These are phyloP conservation scores for Ferdinandea cuprea DNA, from an alignment of 2,888 invertebrate species.

Conservation along the genomic window DNA sequence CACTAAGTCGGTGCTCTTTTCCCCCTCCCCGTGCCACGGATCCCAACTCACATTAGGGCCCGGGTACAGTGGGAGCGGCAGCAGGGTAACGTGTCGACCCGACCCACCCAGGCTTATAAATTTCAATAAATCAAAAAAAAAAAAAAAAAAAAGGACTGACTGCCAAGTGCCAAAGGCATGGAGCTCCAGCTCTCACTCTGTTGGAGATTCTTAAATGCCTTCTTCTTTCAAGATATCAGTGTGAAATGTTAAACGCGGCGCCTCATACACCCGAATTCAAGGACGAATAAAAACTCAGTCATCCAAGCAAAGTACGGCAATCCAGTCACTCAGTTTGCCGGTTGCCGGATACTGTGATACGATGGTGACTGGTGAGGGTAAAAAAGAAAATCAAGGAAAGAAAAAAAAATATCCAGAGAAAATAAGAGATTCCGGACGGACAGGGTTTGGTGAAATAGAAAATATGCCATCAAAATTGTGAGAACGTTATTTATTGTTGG, in stretches of 20 bases:
- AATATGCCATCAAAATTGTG: slow-evolving; percentile 60
- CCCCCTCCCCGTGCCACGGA: slow-evolving; percentile 44
- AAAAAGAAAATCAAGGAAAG: slow-evolving; percentile 1
- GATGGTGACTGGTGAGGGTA: neutral
- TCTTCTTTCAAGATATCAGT: slow-evolving; percentile 43
- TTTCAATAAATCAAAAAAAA: slow-evolving; percentile 68
- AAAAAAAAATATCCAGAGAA: slow-evolving; percentile 13
- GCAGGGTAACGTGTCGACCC: neutral
- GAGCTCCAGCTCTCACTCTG: slow-evolving; percentile 42
- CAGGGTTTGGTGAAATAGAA: slow-evolving; percentile 37
- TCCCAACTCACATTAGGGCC: slow-evolving; percentile 33
- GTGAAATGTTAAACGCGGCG: slow-evolving; percentile 59
- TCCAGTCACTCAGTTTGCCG: slow-evolving; percentile 26
- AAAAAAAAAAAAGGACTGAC: slow-evolving; percentile 43
- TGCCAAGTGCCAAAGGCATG: slow-evolving; percentile 63
- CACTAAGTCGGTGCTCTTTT: slow-evolving; percentile 49
- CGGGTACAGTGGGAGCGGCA: neutral
- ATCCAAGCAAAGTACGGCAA: slow-evolving; percentile 22
- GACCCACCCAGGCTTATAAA: slow-evolving; percentile 46
- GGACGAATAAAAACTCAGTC: slow-evolving; percentile 49
- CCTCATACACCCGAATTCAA: slow-evolving; percentile 41
- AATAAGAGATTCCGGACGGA: slow-evolving; percentile 10
- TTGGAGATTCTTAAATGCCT: slow-evolving; percentile 56
- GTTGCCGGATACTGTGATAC: neutral
- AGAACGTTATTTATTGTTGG: slow-evolving; percentile 64